Conservation (phyloP, 1,140 invertebrate genomes). For the Linepithema humile region DNA sequence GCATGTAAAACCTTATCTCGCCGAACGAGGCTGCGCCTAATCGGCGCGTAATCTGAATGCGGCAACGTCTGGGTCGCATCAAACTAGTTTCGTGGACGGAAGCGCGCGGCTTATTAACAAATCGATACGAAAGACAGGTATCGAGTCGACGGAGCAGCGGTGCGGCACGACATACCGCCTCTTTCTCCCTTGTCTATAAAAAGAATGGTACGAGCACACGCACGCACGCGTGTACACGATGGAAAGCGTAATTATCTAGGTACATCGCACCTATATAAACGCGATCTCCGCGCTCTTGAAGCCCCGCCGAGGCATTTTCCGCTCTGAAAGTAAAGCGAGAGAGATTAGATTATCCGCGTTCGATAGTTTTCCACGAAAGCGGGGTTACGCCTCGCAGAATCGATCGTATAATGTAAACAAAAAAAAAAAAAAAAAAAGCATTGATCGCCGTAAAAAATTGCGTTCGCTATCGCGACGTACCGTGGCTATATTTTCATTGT, state of each 20-base stretch:
- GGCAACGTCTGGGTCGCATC: constrained; percentile 49
- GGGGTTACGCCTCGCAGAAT: constrained; percentile 5
- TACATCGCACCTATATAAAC: constrained; percentile 2
- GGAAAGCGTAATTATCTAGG: background rate
- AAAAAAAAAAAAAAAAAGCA: constrained; percentile 12
- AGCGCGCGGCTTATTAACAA: constrained; percentile 34
- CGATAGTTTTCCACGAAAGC: constrained; percentile 34
- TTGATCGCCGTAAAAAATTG: background rate
- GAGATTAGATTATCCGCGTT: constrained; percentile 43
- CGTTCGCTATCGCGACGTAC: background rate
- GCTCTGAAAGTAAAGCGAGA: constrained; percentile 35
- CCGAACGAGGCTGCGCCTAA: constrained; percentile 19
- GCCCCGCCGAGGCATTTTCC: constrained; percentile 19
- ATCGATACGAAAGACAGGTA: constrained; percentile 50
- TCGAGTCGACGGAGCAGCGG: constrained; percentile 25
- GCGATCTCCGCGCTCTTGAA: background rate
- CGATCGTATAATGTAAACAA: background rate
- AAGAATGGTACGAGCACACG: constrained; percentile 1
- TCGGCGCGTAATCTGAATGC: constrained; percentile 27
- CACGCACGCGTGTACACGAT: no score
- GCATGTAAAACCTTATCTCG: background rate
- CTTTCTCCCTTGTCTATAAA: constrained; percentile 17
- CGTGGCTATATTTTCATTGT: no score
- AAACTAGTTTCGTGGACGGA: constrained; percentile 23
- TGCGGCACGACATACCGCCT: background rate